Percentiles rank a stretch among this genome's conserved stretches.
Conservation (phyloP, 2,888 invertebrate genomes). For the Athetis lepigone region DNA sequence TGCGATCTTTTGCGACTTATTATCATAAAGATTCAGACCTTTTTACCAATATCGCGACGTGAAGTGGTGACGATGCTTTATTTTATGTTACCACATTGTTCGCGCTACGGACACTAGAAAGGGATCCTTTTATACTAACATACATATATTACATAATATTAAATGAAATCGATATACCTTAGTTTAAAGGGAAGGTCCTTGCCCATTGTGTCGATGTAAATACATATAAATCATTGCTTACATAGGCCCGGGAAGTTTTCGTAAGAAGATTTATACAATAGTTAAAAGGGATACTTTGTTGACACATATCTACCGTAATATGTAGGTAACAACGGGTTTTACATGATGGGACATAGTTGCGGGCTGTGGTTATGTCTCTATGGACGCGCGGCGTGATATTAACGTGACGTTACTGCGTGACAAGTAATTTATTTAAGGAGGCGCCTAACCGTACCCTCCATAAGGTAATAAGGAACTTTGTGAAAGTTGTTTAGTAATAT, state of each 20-base stretch:
- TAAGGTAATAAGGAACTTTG: slow-evolving; percentile 68
- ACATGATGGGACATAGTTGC: slow-evolving; percentile 28
- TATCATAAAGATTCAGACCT: slow-evolving; percentile 66
- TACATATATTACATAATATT: slow-evolving; percentile 46
- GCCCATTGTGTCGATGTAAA: slow-evolving; percentile 41
- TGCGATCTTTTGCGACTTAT: slow-evolving; percentile 67
- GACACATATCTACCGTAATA: slow-evolving; percentile 15
- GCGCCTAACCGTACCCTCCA: slow-evolving; percentile 50
- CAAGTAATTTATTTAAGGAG: slow-evolving; percentile 57
- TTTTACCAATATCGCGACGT: slow-evolving; percentile 63
- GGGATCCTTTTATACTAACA: slow-evolving; percentile 57
- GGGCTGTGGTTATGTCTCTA: slow-evolving; percentile 48
- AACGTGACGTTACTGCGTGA: slow-evolving; percentile 34
- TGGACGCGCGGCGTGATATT: slow-evolving; percentile 45
- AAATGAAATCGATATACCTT: slow-evolving; percentile 57
- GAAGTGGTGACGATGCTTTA: slow-evolving; percentile 64
- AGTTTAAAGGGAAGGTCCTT: slow-evolving; percentile 48
- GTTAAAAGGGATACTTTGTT: slow-evolving; percentile 31
- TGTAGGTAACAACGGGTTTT: slow-evolving; percentile 13
- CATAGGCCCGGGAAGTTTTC: slow-evolving; percentile 26
- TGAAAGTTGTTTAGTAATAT: slow-evolving; percentile 65
- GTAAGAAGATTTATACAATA: slow-evolving; percentile 38
- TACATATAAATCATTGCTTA: slow-evolving; percentile 50
- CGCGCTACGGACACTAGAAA: slow-evolving; percentile 59
- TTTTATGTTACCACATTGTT: slow-evolving; percentile 67